Conservation (phyloP, 2,113 vertebrate genomes). For the Paradisaea rubra region DNA sequence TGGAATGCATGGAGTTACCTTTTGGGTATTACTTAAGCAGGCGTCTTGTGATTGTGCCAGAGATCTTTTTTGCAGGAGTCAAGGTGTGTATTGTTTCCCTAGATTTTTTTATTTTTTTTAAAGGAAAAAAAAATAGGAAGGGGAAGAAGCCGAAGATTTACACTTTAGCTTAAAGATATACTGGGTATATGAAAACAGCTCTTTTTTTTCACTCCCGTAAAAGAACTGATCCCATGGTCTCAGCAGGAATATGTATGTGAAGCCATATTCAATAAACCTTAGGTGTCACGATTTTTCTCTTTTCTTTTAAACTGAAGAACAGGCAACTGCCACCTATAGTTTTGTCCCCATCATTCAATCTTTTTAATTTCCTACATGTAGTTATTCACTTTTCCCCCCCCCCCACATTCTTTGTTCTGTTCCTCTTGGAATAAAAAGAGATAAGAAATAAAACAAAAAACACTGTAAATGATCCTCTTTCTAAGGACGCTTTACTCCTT, state of each 20-base stretch:
- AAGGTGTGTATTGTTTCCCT: slow-evolving; percentile 69
- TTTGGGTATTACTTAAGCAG: slow-evolving; percentile 67
- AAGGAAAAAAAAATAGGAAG: background rate
- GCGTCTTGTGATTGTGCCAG: slow-evolving; percentile 66
- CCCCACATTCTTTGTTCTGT: background rate
- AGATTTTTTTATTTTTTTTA: background rate
- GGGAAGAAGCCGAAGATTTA: slow-evolving; percentile 36
- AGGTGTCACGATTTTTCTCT: slow-evolving; percentile 6
- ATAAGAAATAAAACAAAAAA: slow-evolving; percentile 23
- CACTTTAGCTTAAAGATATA: slow-evolving; percentile 40
- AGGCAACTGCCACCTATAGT: background rate
- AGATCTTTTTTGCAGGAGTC: slow-evolving; percentile 66
- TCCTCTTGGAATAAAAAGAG: background rate
- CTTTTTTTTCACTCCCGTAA: background rate
- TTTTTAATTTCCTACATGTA: background rate
- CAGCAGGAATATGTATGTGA: background rate
- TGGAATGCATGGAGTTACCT: slow-evolving; percentile 62
- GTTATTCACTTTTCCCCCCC: rapidly evolving
- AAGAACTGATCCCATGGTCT: background rate
- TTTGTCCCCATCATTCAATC: background rate
- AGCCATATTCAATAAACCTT: slow-evolving; percentile 20
- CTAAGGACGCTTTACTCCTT: background rate
- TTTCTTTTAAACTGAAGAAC: background rate
- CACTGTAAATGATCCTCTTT: background rate
- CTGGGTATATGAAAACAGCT: slow-evolving; percentile 12